Evolutionary conservation across 2,797 vertebrate species (phyloP), one percentile per base, ranked within the genome.

Genomic region (Xenopus petersii): DNA sequence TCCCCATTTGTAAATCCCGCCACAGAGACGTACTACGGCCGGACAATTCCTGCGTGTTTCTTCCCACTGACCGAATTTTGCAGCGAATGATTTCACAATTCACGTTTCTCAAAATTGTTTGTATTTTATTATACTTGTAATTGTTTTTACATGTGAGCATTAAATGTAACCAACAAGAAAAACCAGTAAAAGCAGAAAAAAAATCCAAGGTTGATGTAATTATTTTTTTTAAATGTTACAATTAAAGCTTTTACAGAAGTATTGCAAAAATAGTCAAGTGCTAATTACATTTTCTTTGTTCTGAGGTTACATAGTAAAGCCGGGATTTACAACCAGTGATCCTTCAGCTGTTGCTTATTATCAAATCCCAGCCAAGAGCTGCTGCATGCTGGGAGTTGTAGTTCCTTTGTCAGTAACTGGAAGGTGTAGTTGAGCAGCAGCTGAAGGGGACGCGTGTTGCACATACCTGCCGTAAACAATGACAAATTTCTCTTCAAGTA

Each of bases 121-220:
- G 24, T 47, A 21, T 54, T 79, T 60, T 15, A 24, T 66, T 42
- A 42, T 42, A 42, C 36, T 42, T 42, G 3, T 7, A 42, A 7
- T 42, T 82, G 60, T 79, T 84, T 83, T 72, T 79, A 85, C 75
- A 82, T 87, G 84, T 79, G 65, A 82, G 78, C 51, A 81, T 78
- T 70, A 71, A 72, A 75, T 77, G 16, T 73, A 83, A 80, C 82
- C 80, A 83, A 84, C 82, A 81, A 83, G 83, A 82, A 74, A 61
- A 83, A 79, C 81, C 73, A 74, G 79, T 80, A 84, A 85, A 84
- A 77, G 75, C 74, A 75, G 77, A 75, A 77, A 72, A 63, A 56
- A 69, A 71, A 75, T 71, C 81, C 16, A 77, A 76, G 61, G 36
- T 42, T 42, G 36, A 49, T 51, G 49, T 51, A 51, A 51, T 21